Evolutionary conservation across 1,140 invertebrate genomes (phyloP).

Genomic region (Drosophila triauraria): DNA sequence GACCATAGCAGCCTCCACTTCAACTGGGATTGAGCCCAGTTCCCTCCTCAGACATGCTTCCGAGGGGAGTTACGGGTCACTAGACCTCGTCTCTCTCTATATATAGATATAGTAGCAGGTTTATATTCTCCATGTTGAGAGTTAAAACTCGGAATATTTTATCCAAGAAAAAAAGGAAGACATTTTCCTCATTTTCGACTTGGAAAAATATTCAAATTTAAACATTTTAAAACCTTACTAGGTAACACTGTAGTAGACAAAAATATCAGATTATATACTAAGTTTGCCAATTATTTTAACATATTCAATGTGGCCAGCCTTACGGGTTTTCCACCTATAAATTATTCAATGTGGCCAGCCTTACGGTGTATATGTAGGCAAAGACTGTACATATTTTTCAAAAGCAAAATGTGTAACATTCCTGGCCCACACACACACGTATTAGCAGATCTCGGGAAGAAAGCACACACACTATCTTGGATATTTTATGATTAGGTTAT

Average conservation of each 20-base stretch:
- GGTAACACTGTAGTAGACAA: too few species aligned
- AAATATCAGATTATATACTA: too few species aligned
- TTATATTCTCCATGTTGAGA: neutral
- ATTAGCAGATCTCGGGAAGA: neutral
- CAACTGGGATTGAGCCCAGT: neutral
- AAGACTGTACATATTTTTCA: conserved; percentile 18
- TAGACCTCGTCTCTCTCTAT: too few species aligned
- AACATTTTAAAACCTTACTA: neutral
- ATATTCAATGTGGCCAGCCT: too few species aligned
- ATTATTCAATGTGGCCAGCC: neutral
- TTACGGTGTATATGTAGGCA: neutral
- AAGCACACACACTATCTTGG: neutral
- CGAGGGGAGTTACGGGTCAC: too few species aligned
- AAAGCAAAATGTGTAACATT: conserved; percentile 9
- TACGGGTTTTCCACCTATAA: too few species aligned
- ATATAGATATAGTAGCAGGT: neutral
- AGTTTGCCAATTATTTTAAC: too few species aligned
- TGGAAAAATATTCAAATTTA: neutral
- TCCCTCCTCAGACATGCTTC: neutral
- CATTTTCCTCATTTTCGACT: neutral
- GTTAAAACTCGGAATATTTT: neutral
- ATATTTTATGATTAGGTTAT: neutral
- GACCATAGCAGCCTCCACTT: neutral
- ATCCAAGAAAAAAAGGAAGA: neutral
- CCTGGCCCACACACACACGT: neutral